Evolutionary conservation across 2,113 vertebrate species (phyloP), one percentile per base, ranked within the genome.

Genomic region (Stictonetta naevosa): DNA sequence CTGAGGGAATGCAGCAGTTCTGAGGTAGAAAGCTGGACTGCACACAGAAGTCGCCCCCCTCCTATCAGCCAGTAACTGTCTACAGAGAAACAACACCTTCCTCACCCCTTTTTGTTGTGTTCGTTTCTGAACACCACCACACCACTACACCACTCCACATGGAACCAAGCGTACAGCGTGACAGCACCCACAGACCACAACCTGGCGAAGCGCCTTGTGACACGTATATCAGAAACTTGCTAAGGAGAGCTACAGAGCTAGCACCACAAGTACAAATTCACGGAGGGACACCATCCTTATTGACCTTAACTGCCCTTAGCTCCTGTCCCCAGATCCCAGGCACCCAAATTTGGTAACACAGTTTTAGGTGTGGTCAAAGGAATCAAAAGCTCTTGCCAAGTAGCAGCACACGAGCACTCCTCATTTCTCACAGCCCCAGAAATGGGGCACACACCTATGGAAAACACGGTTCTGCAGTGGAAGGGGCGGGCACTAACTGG

Each of bases 141-240:
- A 23, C 15, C 15, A 2, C 76, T 50, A 34, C 60, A 23, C 15
- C 15, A 2, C 76, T 50, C 40, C 19, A 28, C 1, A 8, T 2
- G 0, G 8, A 58, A 58, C 10, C 34, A 56, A 21, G 66, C 0
- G 3, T 13, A 56, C 1, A 0, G 6, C 23, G 52, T 6, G 2
- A n/a, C 33, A 33, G 55, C 3, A 2, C 13, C 28, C 26, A 7
- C n/a, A 67, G 81, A 48, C 25, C 64, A 52, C 72, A 56, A 1
- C 13, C 6, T 29, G 38, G 18, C 36, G 66, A 72, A 83, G 10
- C 6, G 18, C 28, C 2, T 6, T 6, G 21, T 25, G 29, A 58
- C 21, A n/a, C 48, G 3, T 13, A 34, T 52, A n/a, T 58, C 40
- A 36, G 38, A 44, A 29, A 13, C 11, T 28, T 42, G 23, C 6